phyloP scores from a whole-genome alignment of 2,113 vertebrate genomes.

The Indicator indicator region DNA sequence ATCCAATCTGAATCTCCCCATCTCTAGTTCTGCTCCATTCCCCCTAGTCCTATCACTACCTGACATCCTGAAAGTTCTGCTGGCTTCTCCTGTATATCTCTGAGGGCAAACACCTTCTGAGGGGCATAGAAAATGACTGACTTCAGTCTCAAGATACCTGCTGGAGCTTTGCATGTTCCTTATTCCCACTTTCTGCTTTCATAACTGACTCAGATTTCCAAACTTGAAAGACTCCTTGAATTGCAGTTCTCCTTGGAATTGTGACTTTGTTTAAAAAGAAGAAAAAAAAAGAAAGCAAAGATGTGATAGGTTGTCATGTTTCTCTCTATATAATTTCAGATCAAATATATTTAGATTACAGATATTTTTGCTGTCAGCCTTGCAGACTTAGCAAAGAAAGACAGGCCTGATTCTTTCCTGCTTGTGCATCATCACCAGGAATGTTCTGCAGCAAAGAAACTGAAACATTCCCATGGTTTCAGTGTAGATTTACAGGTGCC shows the following conservation, averaged over 20 bases:
- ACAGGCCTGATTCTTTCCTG: slow-evolving; percentile 15
- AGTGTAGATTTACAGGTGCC: background rate
- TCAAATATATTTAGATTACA: slow-evolving; percentile 67
- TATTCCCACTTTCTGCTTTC: background rate
- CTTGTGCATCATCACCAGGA: background rate
- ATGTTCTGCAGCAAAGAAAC: background rate
- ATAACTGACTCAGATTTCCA: slow-evolving; percentile 55
- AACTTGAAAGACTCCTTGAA: slow-evolving; percentile 51
- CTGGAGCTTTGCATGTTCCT: background rate
- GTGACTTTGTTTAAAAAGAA: slow-evolving; percentile 51
- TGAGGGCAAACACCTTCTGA: background rate
- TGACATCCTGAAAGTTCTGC: background rate
- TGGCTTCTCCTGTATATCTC: background rate
- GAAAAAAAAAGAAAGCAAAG: slow-evolving; percentile 19
- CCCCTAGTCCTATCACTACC: too few species aligned
- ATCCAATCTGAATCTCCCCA: too few species aligned
- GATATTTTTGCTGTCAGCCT: slow-evolving; percentile 53
- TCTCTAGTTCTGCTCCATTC: too few species aligned
- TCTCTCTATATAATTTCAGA: slow-evolving; percentile 49
- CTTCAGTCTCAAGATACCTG: background rate
- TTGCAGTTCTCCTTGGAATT: slow-evolving; percentile 24
- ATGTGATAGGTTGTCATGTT: slow-evolving; percentile 60
- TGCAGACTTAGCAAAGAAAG: slow-evolving; percentile 44
- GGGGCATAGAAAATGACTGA: background rate
- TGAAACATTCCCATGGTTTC: background rate